Evolutionary conservation across 2,888 invertebrate species (phyloP).

Genomic region (Caenorhabditis sp.): DNA sequence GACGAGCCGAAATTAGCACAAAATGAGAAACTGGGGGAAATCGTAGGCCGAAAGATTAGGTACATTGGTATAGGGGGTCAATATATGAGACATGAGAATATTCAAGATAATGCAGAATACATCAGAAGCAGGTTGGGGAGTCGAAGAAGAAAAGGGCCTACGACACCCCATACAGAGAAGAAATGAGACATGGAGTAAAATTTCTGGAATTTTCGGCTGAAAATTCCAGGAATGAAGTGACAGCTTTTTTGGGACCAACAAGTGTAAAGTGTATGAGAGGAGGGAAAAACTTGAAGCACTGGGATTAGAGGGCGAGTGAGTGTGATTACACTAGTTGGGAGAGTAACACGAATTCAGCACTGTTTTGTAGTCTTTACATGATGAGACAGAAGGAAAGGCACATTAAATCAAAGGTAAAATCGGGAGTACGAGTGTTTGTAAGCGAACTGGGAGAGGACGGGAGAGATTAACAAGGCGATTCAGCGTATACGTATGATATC

Average conservation of each 20-base stretch:
- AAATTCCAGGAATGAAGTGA: conserved; percentile 1
- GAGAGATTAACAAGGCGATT: background rate
- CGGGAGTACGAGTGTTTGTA: background rate
- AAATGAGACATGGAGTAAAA: background rate
- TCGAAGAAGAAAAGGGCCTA: conserved; percentile 12
- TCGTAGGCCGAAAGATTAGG: too few species aligned
- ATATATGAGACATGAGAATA: conserved; percentile 4
- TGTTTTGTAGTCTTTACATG: background rate
- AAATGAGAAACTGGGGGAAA: too few species aligned
- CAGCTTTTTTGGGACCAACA: conserved; percentile 6
- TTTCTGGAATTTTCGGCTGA: background rate
- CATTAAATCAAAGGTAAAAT: conserved; percentile 1
- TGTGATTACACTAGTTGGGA: too few species aligned
- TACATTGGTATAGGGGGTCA: too few species aligned
- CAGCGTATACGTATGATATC: conserved; percentile 45
- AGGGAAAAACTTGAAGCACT: too few species aligned
- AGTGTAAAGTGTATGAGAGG: background rate
- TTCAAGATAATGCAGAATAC: background rate
- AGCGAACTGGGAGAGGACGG: background rate
- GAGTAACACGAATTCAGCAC: too few species aligned
- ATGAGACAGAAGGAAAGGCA: conserved; percentile 6
- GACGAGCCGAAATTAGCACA: background rate
- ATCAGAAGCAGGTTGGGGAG: too few species aligned
- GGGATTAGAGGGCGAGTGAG: conserved; percentile 8
- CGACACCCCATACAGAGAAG: background rate